Evolutionary conservation across 2,888 invertebrate species (phyloP), one percentile per base, ranked within the genome.

Genomic region (Diadegma fenestrale): DNA sequence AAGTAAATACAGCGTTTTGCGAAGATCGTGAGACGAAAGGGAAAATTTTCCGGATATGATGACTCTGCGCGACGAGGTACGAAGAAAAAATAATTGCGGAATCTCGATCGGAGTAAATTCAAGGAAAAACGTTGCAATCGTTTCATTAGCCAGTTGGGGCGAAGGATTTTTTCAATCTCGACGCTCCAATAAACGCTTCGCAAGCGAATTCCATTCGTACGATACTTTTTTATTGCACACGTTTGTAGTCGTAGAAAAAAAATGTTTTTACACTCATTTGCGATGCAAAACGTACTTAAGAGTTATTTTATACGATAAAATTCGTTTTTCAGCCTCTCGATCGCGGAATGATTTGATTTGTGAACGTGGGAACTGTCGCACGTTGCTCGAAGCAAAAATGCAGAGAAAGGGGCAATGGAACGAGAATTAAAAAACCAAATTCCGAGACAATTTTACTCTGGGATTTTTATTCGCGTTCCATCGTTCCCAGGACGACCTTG

Each of bases 11-110:
- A 43, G 45, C 41, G 7, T 26, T 14, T 75, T 75, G 22, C 26
- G 41, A 17, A 8, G 7, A 30, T 37, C 41, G 22, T 61, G 37
- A 73, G 12, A 71, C 17, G 12, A 63, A 37, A 79, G 69, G 48
- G 14, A 26, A 37, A 69, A 54, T 69, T 33, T n/a, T 76, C 43
- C 58, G 37, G n/a, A 48, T 48, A 81, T 30, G 19, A 81, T 81
- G 81, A 81, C 61, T 80, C n/a, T 48, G 69, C 54, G 30, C 54
- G 48, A 80, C 10, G 12, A 58, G 12, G 73, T 48, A 66, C 22
- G 12, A 41, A 22, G 14, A 43, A 26, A 51, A 69, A 69, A 48
- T n/a, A 37, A 64, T 33, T 33, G 37, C n/a, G 10, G 37, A 37
- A 64, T 64, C n/a, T 64, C 37, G 37, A 33, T 48, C 14, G 14